Evolutionary conservation across 2,888 invertebrate species (phyloP).

Genomic region (Drosophila differens): DNA sequence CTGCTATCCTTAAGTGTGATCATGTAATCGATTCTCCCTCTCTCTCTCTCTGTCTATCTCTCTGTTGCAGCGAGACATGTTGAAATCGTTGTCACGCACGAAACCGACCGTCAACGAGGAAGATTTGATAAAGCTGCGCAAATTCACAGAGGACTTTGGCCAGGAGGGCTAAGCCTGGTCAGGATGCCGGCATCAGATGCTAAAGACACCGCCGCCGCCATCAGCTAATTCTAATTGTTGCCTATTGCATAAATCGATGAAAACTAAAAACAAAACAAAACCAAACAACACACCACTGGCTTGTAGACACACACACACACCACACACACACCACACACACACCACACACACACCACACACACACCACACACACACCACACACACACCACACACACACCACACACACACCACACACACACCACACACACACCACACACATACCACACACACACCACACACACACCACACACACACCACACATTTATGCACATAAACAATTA

Average conservation of each 20-base stretch:
- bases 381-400: neutral
- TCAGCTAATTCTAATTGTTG: constrained; percentile 77
- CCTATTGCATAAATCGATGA: constrained; percentile 73
- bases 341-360: constrained; percentile 13
- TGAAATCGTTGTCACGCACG: constrained; percentile 95
- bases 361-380: constrained; percentile 5
- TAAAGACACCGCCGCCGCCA: constrained; percentile 32
- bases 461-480: constrained; percentile 2
- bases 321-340: constrained; percentile 1
- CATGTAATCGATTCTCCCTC: neutral
- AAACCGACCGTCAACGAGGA: constrained; percentile 99
- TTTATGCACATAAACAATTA: neutral
- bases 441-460: too few relatives aligned
- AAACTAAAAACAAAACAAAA: neutral
- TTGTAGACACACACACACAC: constrained; percentile 7
- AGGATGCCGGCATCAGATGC: constrained; percentile 6
- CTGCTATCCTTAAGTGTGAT: neutral
- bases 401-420: neutral
- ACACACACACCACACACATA: too few relatives aligned
- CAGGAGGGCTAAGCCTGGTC: constrained; percentile 93
- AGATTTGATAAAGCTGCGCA: constrained; percentile 95
- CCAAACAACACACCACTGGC: constrained; percentile 39
- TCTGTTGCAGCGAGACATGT: constrained; percentile 92
- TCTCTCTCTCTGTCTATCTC: neutral
- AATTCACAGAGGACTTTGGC: constrained; percentile 99